Base-by-base conservation (phyloP, 2,888 invertebrate genomes). In the Macrosiphum euphorbiae region DNA sequence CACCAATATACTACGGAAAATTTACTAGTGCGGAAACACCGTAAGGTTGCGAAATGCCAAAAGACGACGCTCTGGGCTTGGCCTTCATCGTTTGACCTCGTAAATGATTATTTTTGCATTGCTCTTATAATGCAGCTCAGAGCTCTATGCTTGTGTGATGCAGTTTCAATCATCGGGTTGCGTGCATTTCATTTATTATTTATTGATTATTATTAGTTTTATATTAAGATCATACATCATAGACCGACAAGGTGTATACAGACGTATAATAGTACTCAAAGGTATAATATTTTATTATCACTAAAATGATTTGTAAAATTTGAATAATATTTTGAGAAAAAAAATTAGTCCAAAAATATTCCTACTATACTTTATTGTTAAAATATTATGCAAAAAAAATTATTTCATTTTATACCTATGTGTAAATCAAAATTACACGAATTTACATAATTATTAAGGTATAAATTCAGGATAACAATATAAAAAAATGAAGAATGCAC, bases 21-120 rank as follows among this genome's bases (percentile, higher is more conserved):
- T 88, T 52, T 92, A 88, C 92, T 84, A 52, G 92, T 87, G 50
- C 93, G 93, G 93, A 90, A 94, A 94, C 85, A 61, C 52, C 35
- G 88, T 86, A 28, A n/a, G 55, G 86, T 94, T 90, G 61, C 41
- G 67, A 94, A 94, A 94, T 61, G 93, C 61, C 93, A 90, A 90
- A 94, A 94, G 93, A 94, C 92, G 89, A 84, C 88, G 92, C 58
- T 94, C 55, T 67, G 90, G 61, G 93, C 85, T 85, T 26, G 93
- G 93, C 93, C 93, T 94, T 94, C 93, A n/a, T 50, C 50, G 50
- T 24, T 26, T 61, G 90, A 94, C 93, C 93, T 94, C 61, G 93
- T 67, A 94, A 90, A 94, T 90, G 90, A 94, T 94, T 94, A 90
- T 94, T 90, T 94, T 94, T 61, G 93, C 90, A 50, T 90, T 58